Percentiles rank a stretch among this genome's conserved stretches.
These are phyloP conservation scores for Notamacropus eugenii DNA, from an alignment of 2,797 vertebrate species.

Conservation along the genomic window DNA sequence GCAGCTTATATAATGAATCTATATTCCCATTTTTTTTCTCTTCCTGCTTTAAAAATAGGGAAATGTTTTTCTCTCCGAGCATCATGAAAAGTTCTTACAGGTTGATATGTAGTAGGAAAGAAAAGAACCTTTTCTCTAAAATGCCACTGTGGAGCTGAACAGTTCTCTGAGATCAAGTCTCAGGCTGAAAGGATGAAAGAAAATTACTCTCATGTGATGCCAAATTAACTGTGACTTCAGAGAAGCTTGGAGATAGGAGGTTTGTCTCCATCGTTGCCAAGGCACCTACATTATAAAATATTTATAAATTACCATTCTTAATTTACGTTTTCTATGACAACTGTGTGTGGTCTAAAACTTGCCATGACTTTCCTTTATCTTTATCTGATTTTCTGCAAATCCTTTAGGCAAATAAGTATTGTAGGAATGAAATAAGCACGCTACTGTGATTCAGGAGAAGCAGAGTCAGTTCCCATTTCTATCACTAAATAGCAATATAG, in stretches of 20 bases:
- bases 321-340: slow-evolving; percentile 45
- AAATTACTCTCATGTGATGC: slow-evolving; percentile 18
- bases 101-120: background rate
- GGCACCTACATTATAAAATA: slow-evolving; percentile 20
- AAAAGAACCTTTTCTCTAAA: background rate
- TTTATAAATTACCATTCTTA: background rate
- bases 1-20: background rate
- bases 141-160: background rate
- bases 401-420: slow-evolving; percentile 35
- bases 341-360: slow-evolving; percentile 16
- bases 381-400: slow-evolving; percentile 56
- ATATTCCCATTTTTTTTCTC: background rate
- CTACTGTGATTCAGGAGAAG: slow-evolving; percentile 42
- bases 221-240: slow-evolving; percentile 21
- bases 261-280: slow-evolving; percentile 11
- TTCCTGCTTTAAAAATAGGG: background rate
- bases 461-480: slow-evolving; percentile 24
- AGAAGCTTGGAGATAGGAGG: background rate
- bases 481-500: slow-evolving; percentile 58
- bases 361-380: slow-evolving; percentile 7
- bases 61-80: background rate
- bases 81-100: background rate
- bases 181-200: slow-evolving; percentile 22
- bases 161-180: background rate
- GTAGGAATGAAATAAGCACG: background rate